A percentile compares a stretch with the other conserved stretches of the same genome.
Evolutionary conservation across 2,797 vertebrate genomes (phyloP).

Genomic region (Eurystomus glaucurus): DNA sequence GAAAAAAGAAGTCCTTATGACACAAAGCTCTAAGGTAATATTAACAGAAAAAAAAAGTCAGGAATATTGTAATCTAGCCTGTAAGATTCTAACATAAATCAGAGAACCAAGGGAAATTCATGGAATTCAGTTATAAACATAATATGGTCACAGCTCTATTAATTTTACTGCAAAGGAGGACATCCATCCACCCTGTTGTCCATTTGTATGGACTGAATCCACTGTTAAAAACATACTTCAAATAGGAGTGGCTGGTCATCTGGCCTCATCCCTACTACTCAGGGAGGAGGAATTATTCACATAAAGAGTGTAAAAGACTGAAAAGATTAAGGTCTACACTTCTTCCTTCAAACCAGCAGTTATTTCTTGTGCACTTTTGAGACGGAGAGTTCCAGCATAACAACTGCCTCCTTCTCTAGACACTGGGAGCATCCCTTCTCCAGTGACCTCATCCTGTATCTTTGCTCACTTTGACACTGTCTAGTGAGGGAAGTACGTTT

Average conservation of each 20-base stretch:
- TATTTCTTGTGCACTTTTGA: not conserved
- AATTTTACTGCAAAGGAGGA: not conserved
- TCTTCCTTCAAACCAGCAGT: not conserved
- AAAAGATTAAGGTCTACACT: not conserved
- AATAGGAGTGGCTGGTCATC: not conserved
- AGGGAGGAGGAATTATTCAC: not conserved
- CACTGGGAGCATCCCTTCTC: not conserved
- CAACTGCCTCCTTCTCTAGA: not conserved
- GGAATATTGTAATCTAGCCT: not conserved
- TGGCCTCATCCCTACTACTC: not conserved
- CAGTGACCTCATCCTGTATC: not conserved
- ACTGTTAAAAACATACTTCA: not conserved
- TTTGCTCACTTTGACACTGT: not conserved
- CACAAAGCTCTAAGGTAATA: not conserved
- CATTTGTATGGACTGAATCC: not conserved
- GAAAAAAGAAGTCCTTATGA: not conserved
- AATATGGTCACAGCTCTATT: not conserved
- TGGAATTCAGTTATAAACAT: not conserved
- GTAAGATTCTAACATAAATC: not conserved
- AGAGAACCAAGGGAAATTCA: not conserved
- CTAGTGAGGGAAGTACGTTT: not conserved
- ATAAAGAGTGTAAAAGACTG: rapidly evolving
- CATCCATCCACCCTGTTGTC: not conserved
- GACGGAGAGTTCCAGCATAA: not conserved
- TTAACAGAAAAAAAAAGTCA: not conserved